These are phyloP conservation scores for Heliconius cydno DNA, from an alignment of 2,888 invertebrate species.

Conservation along the genomic window DNA sequence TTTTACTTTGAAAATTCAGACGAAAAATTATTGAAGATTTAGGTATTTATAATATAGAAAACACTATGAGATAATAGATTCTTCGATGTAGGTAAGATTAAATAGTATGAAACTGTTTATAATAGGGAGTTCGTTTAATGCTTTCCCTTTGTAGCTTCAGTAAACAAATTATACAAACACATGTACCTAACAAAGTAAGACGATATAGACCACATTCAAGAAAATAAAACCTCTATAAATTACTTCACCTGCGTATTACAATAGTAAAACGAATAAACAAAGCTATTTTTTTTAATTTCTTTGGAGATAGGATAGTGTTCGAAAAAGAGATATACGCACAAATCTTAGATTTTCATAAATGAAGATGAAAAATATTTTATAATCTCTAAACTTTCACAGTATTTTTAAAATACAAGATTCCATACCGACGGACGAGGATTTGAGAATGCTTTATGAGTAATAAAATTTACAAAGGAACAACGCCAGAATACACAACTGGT, in stretches of 20 bases:
- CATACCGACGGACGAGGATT: conserved; percentile 49
- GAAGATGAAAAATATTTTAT: conserved; percentile 40
- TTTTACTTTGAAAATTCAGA: too few relatives aligned
- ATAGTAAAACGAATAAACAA: conserved; percentile 47
- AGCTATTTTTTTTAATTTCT: conserved; percentile 23
- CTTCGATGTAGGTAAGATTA: conserved; percentile 36
- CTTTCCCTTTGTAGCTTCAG: conserved; percentile 52
- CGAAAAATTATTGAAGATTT: too few relatives aligned
- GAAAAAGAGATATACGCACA: conserved; percentile 31
- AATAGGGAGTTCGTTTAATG: conserved; percentile 46
- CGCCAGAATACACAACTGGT: conserved; percentile 64
- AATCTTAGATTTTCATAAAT: conserved; percentile 28
- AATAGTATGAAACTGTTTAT: conserved; percentile 35
- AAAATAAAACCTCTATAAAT: conserved; percentile 40
- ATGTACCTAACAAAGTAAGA: conserved; percentile 41
- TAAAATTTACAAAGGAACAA: conserved; percentile 67
- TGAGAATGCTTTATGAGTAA: conserved; percentile 68
- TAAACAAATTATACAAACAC: conserved; percentile 56
- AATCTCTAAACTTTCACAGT: conserved; percentile 41
- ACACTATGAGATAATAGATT: background rate
- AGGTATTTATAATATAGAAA: too few relatives aligned
- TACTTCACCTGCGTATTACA: conserved; percentile 48
- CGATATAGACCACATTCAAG: conserved; percentile 9
- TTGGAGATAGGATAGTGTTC: background rate
- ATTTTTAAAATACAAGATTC: conserved; percentile 45